Evolutionary conservation across 2,113 vertebrate species (phyloP).

Genomic region (Phrynosoma blainvillii): DNA sequence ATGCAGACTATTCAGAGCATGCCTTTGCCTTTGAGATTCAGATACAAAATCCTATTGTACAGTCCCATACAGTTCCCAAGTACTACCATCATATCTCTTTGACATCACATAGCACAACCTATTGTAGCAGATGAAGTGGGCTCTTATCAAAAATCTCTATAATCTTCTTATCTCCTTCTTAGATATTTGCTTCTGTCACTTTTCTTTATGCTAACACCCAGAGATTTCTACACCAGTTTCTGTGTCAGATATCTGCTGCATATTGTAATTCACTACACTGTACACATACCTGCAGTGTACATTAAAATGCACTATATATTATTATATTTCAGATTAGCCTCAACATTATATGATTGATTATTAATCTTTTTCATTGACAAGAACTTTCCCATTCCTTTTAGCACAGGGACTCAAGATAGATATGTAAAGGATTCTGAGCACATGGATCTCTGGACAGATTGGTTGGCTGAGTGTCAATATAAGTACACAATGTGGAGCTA

Average conservation of each 20-base stretch:
- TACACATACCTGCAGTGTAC: not conserved
- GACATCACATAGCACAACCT: not conserved
- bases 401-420: not conserved
- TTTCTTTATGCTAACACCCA: conserved; percentile 1
- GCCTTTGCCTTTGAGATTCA: not conserved
- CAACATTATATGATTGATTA: not conserved
- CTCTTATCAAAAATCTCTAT: not conserved
- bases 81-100: conserved; percentile 6
- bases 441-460: not conserved
- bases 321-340: not conserved
- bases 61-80: conserved; percentile 11
- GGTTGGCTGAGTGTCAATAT: not conserved
- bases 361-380: not conserved
- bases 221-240: not conserved
- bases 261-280: not conserved
- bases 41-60: not conserved
- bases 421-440: not conserved
- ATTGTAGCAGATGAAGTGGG: conserved; percentile 4
- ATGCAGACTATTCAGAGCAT: not conserved
- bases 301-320: not conserved
- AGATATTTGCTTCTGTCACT: conserved; percentile 26
- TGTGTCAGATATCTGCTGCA: conserved; percentile 13
- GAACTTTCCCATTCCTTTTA: not conserved
- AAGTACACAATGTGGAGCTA: not conserved
- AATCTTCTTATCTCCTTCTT: conserved; percentile 36